These are phyloP conservation scores for Lithobates pipiens DNA, from an alignment of 2,797 vertebrate genomes.

Conservation along the genomic window DNA sequence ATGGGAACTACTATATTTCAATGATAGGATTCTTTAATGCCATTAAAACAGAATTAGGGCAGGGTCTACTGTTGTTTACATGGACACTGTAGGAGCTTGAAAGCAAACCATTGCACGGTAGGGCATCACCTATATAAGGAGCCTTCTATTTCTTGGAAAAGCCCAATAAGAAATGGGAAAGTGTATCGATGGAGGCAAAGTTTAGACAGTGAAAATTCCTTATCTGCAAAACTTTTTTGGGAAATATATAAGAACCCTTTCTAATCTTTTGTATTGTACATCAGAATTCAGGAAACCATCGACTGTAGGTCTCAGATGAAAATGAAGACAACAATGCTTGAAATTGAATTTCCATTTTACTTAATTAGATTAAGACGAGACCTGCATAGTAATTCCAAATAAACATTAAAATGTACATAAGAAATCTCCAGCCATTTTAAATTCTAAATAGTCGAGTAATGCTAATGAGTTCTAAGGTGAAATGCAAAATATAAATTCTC, in stretches of 20 bases:
- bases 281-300: conserved; percentile 40
- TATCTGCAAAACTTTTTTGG: conserved; percentile 11
- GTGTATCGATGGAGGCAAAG: not conserved
- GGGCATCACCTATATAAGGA: not conserved
- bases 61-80: too few relatives aligned
- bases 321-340: conserved; percentile 74
- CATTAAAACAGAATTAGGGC: too few relatives aligned
- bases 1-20: too few relatives aligned
- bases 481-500: conserved; percentile 52
- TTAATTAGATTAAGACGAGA: conserved; percentile 71
- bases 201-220: not conserved
- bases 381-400: conserved; percentile 67
- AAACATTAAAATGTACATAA: conserved; percentile 61
- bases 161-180: not conserved
- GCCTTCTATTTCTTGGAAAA: not conserved
- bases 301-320: conserved; percentile 66
- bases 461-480: conserved; percentile 52
- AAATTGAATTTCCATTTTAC: conserved; percentile 73
- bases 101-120: too few relatives aligned
- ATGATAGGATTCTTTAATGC: too few relatives aligned
- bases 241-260: not conserved
- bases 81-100: too few relatives aligned
- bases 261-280: conserved; percentile 32
- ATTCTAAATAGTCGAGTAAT: conserved; percentile 53
- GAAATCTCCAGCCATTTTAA: conserved; percentile 40